Percentiles rank a stretch among this genome's conserved stretches.
These are phyloP conservation scores for Formica selysi DNA, from an alignment of 1,140 invertebrate species.

Conservation along the genomic window DNA sequence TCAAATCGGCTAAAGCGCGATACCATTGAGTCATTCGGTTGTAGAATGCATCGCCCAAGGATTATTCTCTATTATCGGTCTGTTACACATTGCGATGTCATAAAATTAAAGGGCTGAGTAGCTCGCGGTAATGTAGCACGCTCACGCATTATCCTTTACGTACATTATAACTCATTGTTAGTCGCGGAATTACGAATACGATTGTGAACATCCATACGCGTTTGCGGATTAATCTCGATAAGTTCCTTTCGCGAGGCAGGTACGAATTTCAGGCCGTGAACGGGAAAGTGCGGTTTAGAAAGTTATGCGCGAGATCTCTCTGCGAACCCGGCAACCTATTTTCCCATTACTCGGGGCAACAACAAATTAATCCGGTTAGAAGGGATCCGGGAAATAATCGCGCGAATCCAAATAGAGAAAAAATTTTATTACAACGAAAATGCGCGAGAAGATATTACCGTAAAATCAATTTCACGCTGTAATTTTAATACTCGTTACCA, in stretches of 20 bases:
- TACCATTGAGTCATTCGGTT: slow-evolving; percentile 23
- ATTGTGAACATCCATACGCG: not conserved
- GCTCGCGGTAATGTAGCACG: slow-evolving; percentile 4
- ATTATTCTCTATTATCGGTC: slow-evolving; percentile 52
- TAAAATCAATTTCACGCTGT: slow-evolving; percentile 35
- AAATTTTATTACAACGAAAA: slow-evolving; percentile 39
- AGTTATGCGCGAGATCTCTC: not conserved
- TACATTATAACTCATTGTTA: not conserved
- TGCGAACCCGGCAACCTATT: not conserved
- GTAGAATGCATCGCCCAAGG: slow-evolving; percentile 23
- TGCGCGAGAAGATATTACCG: slow-evolving; percentile 1
- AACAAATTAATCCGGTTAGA: slow-evolving; percentile 45
- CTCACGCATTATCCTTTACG: slow-evolving; percentile 44
- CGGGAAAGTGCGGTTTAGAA: slow-evolving; percentile 21
- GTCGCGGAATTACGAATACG: slow-evolving; percentile 20
- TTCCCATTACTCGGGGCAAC: slow-evolving; percentile 25
- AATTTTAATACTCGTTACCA: slow-evolving; percentile 26
- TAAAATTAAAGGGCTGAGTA: slow-evolving; percentile 33
- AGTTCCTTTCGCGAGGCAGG: slow-evolving; percentile 24
- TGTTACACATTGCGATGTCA: slow-evolving; percentile 41
- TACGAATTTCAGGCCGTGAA: slow-evolving; percentile 9
- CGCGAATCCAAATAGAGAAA: slow-evolving; percentile 20
- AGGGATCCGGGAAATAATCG: slow-evolving; percentile 10
- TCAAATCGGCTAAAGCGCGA: slow-evolving; percentile 36
- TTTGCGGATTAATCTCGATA: slow-evolving; percentile 21